phyloP scores from a whole-genome alignment of 2,797 vertebrate genomes.

The Gila robusta region DNA sequence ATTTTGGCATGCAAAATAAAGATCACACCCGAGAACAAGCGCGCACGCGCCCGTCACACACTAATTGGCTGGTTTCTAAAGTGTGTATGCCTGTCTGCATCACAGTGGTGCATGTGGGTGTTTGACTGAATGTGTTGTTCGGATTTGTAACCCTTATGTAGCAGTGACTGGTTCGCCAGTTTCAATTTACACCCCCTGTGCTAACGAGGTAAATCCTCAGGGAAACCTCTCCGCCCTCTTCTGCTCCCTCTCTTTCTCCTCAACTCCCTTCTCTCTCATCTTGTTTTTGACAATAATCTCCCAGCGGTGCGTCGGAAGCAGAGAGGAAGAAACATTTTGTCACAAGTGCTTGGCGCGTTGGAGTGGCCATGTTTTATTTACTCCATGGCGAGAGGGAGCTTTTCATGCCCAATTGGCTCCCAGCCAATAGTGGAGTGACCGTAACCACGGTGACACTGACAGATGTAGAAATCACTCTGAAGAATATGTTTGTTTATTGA shows the following conservation, averaged over 20 bases:
- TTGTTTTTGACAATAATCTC: conserved; percentile 69
- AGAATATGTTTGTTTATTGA: conserved; percentile 52
- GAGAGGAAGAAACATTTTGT: conserved; percentile 63
- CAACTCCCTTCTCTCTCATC: conserved; percentile 53
- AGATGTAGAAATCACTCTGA: conserved; percentile 49
- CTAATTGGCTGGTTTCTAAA: conserved; percentile 42
- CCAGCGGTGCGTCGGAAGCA: conserved; percentile 39
- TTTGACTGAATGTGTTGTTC: conserved; percentile 68
- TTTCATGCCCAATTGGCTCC: conserved; percentile 57
- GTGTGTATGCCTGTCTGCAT: conserved; percentile 33
- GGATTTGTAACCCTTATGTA: conserved; percentile 75
- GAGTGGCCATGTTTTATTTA: conserved; percentile 56
- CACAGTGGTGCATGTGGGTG: conserved; percentile 44
- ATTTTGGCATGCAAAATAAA: conserved; percentile 12
- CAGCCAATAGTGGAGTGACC: conserved; percentile 8
- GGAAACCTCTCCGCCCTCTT: conserved; percentile 27
- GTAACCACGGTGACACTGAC: conserved; percentile 55
- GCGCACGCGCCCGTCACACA: neutral
- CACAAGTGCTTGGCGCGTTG: conserved; percentile 41
- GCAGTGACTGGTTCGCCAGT: conserved; percentile 71
- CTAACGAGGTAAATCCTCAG: conserved; percentile 66
- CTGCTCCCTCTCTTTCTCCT: conserved; percentile 26
- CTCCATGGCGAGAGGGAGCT: conserved; percentile 20
- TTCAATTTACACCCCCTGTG: conserved; percentile 71
- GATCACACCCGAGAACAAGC: neutral